Base-by-base conservation (phyloP, 2,797 vertebrate genomes). In the Mus minutoides region DNA sequence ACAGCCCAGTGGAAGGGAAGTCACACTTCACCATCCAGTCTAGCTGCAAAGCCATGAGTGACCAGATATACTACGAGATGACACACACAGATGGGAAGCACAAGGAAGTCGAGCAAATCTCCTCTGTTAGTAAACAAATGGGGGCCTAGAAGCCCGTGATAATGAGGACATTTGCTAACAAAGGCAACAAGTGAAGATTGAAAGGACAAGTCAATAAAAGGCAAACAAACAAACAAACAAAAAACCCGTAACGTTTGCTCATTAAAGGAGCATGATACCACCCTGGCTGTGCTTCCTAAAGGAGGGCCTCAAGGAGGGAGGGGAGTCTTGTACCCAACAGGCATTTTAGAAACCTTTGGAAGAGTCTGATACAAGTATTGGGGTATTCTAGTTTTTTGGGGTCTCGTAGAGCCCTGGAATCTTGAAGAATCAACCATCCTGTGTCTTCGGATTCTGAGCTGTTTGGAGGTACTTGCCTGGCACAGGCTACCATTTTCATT, bases 151-250 rank as follows among this genome's bases (percentile, higher is more conserved):
- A 93, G 46, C 73, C 82, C 34, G 85, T 88, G 91, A 89, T 88
- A 94, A 95, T 87, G 95, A 96, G 88, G 88, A 91, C 71, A 93
- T 85, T 76, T 86, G 82, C 93, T 92, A 92, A 82, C 46, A 92
- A 95, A 83, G 69, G 76, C 21, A 87, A 76, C 76, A 77, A 95
- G 21, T 34, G 46, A 77, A 58, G 90, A 84, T 37, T 90, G 37
- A 37, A 37, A 60, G 58, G 37, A 67, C 13, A 29, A 76, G 49
- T 29, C 43, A 46, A 76, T 22, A 43, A 54, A 52, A 62, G 2
- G 46, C 46, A 49, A 49, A 49, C 8, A 40, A 40, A 40, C 19
- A 22, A 73, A 64, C 31, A 69, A n/a, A 34, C 34, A 69, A n/a
- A 60, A 88, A 31, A 80, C 16, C 69, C 22, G 40, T 64, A 79